phyloP scores from a whole-genome alignment of 2,888 invertebrate genomes.

The Epistrophe eligans region DNA sequence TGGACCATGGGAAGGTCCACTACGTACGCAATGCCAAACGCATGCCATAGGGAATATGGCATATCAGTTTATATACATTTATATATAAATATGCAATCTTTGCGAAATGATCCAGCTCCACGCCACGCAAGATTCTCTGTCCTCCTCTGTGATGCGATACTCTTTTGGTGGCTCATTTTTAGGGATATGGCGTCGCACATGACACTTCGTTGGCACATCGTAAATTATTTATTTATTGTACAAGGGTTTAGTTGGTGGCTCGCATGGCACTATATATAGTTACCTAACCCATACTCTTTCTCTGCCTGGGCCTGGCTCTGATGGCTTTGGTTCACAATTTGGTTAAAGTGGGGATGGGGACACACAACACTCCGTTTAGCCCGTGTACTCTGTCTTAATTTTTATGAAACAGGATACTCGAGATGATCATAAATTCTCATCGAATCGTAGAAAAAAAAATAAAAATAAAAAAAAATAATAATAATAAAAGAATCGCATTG shows the following conservation, averaged over 20 bases:
- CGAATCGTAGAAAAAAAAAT: constrained; percentile 47
- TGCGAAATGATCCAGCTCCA: constrained; percentile 12
- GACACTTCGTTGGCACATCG: constrained; percentile 75
- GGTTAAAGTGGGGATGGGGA: constrained; percentile 14
- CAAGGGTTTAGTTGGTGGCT: constrained; percentile 46
- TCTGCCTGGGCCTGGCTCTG: not conserved
- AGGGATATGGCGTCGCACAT: constrained; percentile 71
- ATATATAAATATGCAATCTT: not conserved
- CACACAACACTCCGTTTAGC: constrained; percentile 37
- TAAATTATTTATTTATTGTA: constrained; percentile 75
- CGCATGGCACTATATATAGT: not conserved
- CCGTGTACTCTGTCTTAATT: constrained; percentile 64
- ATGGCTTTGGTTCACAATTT: constrained; percentile 1
- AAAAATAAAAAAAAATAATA: constrained; percentile 10
- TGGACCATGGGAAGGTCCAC: constrained; percentile 34
- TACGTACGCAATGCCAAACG: constrained; percentile 57
- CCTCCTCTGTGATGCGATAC: constrained; percentile 31
- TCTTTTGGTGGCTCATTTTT: constrained; percentile 70
- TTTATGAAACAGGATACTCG: constrained; percentile 75
- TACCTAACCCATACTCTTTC: no score
- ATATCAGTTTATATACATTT: not conserved
- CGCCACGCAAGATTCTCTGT: not conserved
- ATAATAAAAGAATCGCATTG: constrained; percentile 46
- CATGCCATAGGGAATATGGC: constrained; percentile 48
- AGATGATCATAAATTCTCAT: constrained; percentile 73